Percentiles rank a stretch among this genome's conserved stretches.
phyloP scores from a whole-genome alignment of 2,888 invertebrate genomes.

The Drosophila demipolita region DNA sequence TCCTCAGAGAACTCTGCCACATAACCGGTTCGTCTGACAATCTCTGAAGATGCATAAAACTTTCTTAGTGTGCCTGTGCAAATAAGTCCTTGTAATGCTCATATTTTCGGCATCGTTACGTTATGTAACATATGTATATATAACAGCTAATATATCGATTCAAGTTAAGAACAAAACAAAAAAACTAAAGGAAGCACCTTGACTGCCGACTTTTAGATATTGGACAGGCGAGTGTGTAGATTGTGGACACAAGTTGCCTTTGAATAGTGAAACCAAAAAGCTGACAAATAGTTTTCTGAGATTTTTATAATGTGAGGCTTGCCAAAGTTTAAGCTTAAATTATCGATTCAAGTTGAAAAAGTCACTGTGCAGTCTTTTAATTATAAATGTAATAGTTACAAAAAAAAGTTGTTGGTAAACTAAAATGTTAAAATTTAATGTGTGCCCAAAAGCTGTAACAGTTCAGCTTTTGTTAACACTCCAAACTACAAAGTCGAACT shows the following conservation, averaged over 20 bases:
- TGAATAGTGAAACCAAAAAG: constrained; percentile 35
- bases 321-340: constrained; percentile 39
- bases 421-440: not conserved
- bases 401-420: constrained; percentile 19
- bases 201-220: constrained; percentile 5
- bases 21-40: constrained; percentile 14
- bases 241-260: constrained; percentile 8
- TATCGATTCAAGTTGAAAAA: constrained; percentile 55
- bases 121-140: constrained; percentile 25
- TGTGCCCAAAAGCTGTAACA: not conserved
- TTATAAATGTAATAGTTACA: constrained; percentile 13
- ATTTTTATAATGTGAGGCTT: constrained; percentile 64
- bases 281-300: constrained; percentile 73
- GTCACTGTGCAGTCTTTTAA: constrained; percentile 5
- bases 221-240: constrained; percentile 3
- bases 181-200: constrained; percentile 8
- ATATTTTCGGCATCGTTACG: constrained; percentile 67
- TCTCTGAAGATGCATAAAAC: constrained; percentile 18
- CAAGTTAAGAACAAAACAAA: constrained; percentile 35
- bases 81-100: constrained; percentile 52
- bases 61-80: constrained; percentile 28
- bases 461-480: not conserved
- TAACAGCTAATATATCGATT: constrained; percentile 66
- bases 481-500: not conserved
- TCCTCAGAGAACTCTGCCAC: constrained; percentile 12